Conservation (phyloP, 2,888 invertebrate genomes). For the Cheilosia vernalis region DNA sequence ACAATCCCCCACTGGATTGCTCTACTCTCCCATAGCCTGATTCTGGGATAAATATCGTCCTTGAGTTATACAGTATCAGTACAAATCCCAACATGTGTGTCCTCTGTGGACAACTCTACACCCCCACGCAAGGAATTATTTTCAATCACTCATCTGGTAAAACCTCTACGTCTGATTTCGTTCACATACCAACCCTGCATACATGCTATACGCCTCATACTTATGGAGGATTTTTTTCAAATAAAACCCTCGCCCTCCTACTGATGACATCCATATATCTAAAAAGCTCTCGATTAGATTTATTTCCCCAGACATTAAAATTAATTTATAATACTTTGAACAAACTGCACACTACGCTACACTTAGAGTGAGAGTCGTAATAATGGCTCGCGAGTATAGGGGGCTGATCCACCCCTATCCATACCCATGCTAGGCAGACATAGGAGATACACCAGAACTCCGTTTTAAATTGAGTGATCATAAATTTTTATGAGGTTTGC, state of each 20-base stretch:
- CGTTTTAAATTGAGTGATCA: constrained; percentile 74
- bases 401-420: constrained; percentile 51
- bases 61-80: constrained; percentile 28
- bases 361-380: background rate
- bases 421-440: constrained; percentile 9
- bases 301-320: constrained; percentile 66
- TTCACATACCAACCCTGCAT: background rate
- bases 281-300: constrained; percentile 71
- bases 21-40: constrained; percentile 13
- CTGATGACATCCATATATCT: constrained; percentile 59
- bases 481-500: constrained; percentile 74
- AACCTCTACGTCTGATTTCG: constrained; percentile 42
- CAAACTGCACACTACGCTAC: constrained; percentile 41
- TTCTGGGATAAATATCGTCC: constrained; percentile 44
- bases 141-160: constrained; percentile 64
- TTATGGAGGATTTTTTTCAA: constrained; percentile 9
- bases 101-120: constrained; percentile 13
- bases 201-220: background rate
- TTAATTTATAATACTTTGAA: constrained; percentile 72
- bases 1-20: background rate
- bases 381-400: background rate
- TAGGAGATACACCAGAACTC: constrained; percentile 44
- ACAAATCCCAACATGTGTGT: constrained; percentile 45
- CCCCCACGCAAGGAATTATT: constrained; percentile 38
- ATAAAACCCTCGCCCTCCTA: constrained; percentile 11